A percentile compares a stretch with the other conserved stretches of the same genome.
phyloP scores from a whole-genome alignment of 2,113 vertebrate species.

The Lycaon pictus region DNA sequence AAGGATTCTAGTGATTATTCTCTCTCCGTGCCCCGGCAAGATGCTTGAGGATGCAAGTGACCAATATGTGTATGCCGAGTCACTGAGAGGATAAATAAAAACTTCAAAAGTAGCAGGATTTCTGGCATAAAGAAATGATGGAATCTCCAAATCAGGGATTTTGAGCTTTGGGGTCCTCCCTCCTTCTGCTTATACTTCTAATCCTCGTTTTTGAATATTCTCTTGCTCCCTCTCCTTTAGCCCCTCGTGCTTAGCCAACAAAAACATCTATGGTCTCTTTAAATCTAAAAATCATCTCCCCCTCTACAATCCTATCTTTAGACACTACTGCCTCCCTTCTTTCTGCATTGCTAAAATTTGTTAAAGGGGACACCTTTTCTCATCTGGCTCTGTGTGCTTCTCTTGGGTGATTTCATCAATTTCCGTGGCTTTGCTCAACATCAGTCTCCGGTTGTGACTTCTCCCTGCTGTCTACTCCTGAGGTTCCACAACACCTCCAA shows the following conservation, averaged over 20 bases:
- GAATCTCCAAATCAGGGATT: not conserved
- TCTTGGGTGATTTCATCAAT: not conserved
- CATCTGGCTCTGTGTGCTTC: not conserved
- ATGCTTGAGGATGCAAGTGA: not conserved
- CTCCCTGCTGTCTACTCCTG: not conserved
- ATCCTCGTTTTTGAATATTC: not conserved
- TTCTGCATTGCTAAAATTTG: not conserved
- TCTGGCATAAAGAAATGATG: not conserved
- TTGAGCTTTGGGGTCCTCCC: not conserved
- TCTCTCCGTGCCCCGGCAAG: not conserved
- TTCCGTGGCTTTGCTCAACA: not conserved
- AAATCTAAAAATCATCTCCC: not conserved
- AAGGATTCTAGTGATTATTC: not conserved
- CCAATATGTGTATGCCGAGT: not conserved
- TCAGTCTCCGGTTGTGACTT: not conserved
- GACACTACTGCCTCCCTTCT: not conserved
- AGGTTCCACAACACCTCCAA: not conserved
- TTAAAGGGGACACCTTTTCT: not conserved
- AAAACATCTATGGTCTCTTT: not conserved
- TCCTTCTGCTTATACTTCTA: not conserved
- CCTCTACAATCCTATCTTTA: accelerated
- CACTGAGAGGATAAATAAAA: not conserved
- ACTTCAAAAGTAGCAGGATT: not conserved
- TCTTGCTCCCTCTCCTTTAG: not conserved
- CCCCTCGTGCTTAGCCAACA: not conserved